These are phyloP conservation scores for Epizoanthus fatuus DNA, from an alignment of 92 coral and sea anemone species.

Conservation along the genomic window DNA sequence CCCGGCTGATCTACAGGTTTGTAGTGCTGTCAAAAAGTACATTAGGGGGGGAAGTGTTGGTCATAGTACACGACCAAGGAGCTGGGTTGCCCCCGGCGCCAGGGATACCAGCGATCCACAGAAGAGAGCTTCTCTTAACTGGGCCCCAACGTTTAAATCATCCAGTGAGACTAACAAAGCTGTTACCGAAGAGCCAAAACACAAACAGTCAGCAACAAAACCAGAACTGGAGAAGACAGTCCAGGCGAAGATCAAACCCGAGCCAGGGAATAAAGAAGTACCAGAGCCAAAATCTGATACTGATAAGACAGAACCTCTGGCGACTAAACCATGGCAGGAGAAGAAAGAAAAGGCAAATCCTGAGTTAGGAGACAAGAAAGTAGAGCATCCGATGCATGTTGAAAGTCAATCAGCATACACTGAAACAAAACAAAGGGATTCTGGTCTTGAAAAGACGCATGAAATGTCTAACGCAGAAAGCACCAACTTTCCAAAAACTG, in stretches of 20 bases:
- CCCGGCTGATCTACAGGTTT: conserved; percentile 25
- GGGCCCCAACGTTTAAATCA: conserved; percentile 62
- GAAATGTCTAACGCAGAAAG: background rate
- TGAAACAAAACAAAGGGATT: no score
- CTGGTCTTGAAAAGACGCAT: background rate
- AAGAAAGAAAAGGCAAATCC: background rate
- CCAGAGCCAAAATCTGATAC: background rate
- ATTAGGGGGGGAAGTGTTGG: conserved; percentile 45
- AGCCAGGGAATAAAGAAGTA: background rate
- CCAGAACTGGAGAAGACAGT: conserved; percentile 4
- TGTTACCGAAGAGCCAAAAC: background rate
- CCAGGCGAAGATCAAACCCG: background rate
- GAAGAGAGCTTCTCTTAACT: conserved; percentile 33
- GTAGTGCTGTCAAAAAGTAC: conserved; percentile 47
- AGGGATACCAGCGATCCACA: conserved; percentile 12
- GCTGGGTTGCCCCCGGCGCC: conserved; percentile 69
- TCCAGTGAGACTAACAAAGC: background rate
- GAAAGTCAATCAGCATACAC: background rate
- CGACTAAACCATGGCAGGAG: background rate
- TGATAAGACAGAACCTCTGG: background rate
- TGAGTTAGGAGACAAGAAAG: background rate
- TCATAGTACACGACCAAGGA: conserved; percentile 61
- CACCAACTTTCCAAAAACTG: background rate
- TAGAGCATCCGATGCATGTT: background rate
- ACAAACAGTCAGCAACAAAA: background rate